Evolutionary conservation across 23 tunicate species (phyloP).

Genomic region (Clavelina lepadiformis): DNA sequence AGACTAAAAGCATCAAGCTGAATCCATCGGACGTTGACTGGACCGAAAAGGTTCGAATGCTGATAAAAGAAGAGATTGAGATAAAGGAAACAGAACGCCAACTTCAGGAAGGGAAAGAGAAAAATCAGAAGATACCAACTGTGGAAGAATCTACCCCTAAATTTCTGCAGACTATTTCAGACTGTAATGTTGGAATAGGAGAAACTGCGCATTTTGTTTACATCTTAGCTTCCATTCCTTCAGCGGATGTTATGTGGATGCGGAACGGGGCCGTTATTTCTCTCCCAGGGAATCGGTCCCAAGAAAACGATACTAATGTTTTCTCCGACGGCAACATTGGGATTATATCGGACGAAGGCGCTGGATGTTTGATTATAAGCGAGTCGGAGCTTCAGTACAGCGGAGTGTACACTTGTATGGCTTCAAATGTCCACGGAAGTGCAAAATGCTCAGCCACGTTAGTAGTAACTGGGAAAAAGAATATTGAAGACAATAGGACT

Average conservation of each 20-base stretch:
- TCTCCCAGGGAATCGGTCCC: background rate
- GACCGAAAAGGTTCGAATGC: conserved; percentile 67
- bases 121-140: conserved; percentile 4
- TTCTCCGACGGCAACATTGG: conserved; percentile 52
- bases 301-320: background rate
- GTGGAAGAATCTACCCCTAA: conserved; percentile 22
- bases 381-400: conserved; percentile 41
- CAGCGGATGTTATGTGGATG: conserved; percentile 50
- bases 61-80: conserved; percentile 84
- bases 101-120: background rate
- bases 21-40: no score
- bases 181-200: conserved; percentile 61
- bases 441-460: conserved; percentile 62
- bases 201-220: conserved; percentile 90
- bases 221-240: conserved; percentile 29
- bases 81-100: conserved; percentile 16
- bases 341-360: conserved; percentile 59
- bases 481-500: no score
- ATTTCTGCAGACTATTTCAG: conserved; percentile 55
- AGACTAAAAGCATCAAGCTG: no score
- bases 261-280: conserved; percentile 43
- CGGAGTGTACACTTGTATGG: conserved; percentile 85
- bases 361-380: conserved; percentile 85
- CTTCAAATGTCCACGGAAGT: conserved; percentile 84
- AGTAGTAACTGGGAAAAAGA: conserved; percentile 19